Base-by-base conservation (phyloP, 2,113 vertebrate genomes). In the Pelusios castaneus region DNA sequence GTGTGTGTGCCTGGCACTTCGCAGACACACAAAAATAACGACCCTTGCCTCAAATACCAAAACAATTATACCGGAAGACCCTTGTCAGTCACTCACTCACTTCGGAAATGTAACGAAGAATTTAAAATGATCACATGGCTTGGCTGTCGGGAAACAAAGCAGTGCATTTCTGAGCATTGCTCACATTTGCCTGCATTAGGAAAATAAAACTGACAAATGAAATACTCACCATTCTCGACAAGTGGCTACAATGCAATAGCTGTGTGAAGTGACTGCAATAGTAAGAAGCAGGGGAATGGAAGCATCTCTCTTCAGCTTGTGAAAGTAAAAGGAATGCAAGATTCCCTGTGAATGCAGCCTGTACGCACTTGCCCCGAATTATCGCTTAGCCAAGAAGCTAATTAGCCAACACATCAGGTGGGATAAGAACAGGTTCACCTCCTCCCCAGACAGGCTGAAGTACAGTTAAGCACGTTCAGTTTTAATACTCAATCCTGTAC, bases 381-480 rank as follows among this genome's bases (percentile, higher is more conserved):
- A 97, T 95, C 95, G 96, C 91, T 91, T 76, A 63, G 97, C 96
- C 97, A 97, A 97, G 97, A 93, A 95, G 82, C 95, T 98, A 97
- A 98, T 98, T 96, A 98, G 95, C 96, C 97, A 94, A 97, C 47
- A 5, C 96, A 97, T 97, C 97, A 97, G 97, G 96, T 97, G 96
- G 96, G 93, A 98, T 96, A 91, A 97, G 96, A 98, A 98, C 96
- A 98, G 97, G 97, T 98, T 98, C 97, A 97, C 93, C 95, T 97
- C 95, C 92, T 85, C 91, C 96, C 95, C 94, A 16, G 56, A 91
- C 96, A 80, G 70, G 73, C 85, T 96, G 88, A 38, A 93, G 89
- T 82, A 96, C 92, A 97, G 94, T 97, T 96, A 94, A 96, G 82
- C 88, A 95, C 93, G 96, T 97, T 97, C 93, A 95, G 93, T 97